phyloP scores from a whole-genome alignment of 2,113 vertebrate genomes.

The Origma solitaria region DNA sequence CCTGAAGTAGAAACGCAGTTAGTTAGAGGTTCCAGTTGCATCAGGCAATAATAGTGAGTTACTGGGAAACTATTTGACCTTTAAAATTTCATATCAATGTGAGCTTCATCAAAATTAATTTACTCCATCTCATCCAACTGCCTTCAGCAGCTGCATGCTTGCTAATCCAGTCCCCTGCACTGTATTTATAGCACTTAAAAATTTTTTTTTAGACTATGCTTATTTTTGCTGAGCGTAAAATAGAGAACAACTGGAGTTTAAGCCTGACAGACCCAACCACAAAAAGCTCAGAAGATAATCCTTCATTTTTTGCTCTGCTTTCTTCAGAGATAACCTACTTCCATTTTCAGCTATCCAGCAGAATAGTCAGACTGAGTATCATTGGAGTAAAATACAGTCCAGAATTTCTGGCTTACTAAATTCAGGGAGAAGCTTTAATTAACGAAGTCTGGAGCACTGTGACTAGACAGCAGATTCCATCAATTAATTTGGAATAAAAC shows the following conservation, averaged over 20 bases:
- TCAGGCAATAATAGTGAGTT: not conserved
- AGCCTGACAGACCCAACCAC: not conserved
- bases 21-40: not conserved
- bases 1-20: not conserved
- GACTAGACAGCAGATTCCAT: not conserved
- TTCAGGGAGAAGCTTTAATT: not conserved
- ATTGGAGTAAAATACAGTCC: not conserved
- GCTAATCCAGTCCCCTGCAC: not conserved
- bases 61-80: not conserved
- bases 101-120: not conserved
- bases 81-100: not conserved
- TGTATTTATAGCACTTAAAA: not conserved
- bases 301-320: not conserved
- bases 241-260: not conserved
- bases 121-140: not conserved
- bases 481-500: not conserved
- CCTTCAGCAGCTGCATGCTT: not conserved
- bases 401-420: not conserved
- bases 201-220: not conserved
- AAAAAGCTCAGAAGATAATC: not conserved
- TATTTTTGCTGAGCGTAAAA: conserved; percentile 6
- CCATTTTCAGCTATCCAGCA: not conserved
- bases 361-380: not conserved
- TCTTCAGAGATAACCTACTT: not conserved
- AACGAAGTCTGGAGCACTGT: not conserved